Base-by-base conservation (phyloP, 2,797 vertebrate species). In the Euphonia xanthogaster region DNA sequence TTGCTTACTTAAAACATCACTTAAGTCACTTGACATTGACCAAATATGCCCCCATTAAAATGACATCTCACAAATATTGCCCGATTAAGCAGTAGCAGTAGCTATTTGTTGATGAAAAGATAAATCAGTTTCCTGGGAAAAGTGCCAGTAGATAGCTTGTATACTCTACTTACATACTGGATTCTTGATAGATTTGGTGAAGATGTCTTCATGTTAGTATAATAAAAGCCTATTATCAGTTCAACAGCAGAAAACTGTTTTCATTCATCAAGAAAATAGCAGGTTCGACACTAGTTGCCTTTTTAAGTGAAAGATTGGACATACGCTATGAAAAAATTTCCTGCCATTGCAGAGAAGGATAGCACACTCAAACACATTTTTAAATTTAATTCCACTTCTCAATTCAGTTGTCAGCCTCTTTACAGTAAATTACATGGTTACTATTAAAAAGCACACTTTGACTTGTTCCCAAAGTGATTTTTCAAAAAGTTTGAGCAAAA, bases 201-300 rank as follows among this genome's bases (percentile, higher is more conserved):
- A 96, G 95, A 96, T 94, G 93, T 95, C 94, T 96, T 96, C 96
- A 91, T 94, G 96, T 94, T 95, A 93, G 73, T 96, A 92, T 97
- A 97, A 97, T 97, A 97, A 97, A 97, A 95, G 90, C 93, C 88
- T 96, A 97, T 97, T 97, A 97, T 96, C 95, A 97, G 96, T 97
- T 96, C 96, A 97, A 96, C 95, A 94, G 95, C 94, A 94, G 92
- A 96, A 97, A 97, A 92, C 94, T 94, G 89, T 90, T 96, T 94
- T 96, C 94, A 97, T 97, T 97, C 91, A 94, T 97, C 96, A 97
- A 95, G 78, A 94, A 97, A 94, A 96, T 92, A 96, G 84, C 91
- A 94, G 84, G 78, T 96, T 96, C 42, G 81, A 96, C 94, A 94
- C 76, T 94, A 91, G 95, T 95, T 96, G 95, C 92, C 91, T 96